These are phyloP conservation scores for Drosophila recens DNA, from an alignment of 2,888 invertebrate species.

Conservation along the genomic window DNA sequence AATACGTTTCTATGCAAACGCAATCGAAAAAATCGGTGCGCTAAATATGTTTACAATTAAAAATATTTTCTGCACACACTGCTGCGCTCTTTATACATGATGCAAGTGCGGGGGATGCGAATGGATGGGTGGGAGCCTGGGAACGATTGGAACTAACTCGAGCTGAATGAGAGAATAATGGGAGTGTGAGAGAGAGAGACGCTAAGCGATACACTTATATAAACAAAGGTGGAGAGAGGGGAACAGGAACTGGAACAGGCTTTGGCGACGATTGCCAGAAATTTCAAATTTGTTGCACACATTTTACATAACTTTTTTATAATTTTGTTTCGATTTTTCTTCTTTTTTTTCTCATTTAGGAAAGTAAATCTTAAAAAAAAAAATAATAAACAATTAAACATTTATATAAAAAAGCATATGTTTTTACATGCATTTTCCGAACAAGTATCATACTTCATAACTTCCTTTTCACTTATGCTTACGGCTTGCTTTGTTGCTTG, in stretches of 20 bases:
- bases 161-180: constrained; percentile 15
- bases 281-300: constrained; percentile 50
- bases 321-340: constrained; percentile 22
- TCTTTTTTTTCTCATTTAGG: constrained; percentile 48
- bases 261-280: constrained; percentile 30
- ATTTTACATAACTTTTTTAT: constrained; percentile 51
- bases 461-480: constrained; percentile 57
- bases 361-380: constrained; percentile 54
- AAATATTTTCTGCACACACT: constrained; percentile 62
- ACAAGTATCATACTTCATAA: constrained; percentile 58
- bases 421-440: constrained; percentile 71
- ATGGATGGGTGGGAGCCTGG: not conserved
- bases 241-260: not conserved
- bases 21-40: constrained; percentile 64
- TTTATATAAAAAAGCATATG: constrained; percentile 73
- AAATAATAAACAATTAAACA: constrained; percentile 67
- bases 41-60: constrained; percentile 67
- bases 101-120: constrained; percentile 47
- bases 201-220: constrained; percentile 43
- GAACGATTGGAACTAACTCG: constrained; percentile 2
- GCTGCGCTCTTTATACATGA: constrained; percentile 71
- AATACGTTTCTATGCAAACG: constrained; percentile 55
- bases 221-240: constrained; percentile 5
- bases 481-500: constrained; percentile 32
- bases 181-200: constrained; percentile 36